A percentile compares a stretch with the other conserved stretches of the same genome.
phyloP scores from a whole-genome alignment of 2,113 vertebrate species.

The Gymnarchus niloticus region DNA sequence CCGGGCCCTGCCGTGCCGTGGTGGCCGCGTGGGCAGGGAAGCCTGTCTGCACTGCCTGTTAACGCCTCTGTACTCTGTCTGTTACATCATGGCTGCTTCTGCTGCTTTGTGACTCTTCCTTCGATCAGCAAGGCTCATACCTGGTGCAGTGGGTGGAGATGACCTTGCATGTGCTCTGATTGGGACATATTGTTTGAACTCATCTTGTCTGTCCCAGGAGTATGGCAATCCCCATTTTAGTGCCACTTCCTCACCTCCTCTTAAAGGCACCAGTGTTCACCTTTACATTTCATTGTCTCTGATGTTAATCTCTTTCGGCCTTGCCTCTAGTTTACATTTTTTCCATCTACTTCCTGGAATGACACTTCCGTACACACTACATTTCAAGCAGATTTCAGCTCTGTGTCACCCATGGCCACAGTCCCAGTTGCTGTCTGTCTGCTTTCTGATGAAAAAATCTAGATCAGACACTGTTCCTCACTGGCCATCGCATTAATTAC shows the following conservation, averaged over 20 bases:
- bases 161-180: neutral
- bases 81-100: neutral
- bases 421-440: neutral
- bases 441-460: neutral
- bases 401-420: neutral
- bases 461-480: neutral
- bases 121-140: neutral
- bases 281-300: neutral
- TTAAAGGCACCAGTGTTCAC: neutral
- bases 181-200: neutral
- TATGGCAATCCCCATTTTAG: neutral
- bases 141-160: neutral
- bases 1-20: neutral
- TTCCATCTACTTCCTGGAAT: too few relatives aligned
- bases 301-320: neutral
- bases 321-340: neutral
- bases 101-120: neutral
- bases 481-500: too few relatives aligned
- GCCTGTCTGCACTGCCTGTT: too few relatives aligned
- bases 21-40: neutral
- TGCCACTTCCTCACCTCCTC: too few relatives aligned
- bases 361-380: neutral
- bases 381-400: neutral
- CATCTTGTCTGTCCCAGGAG: neutral
- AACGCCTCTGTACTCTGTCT: too few relatives aligned